A percentile compares a stretch with the other conserved stretches of the same genome.
Conservation (phyloP, 2,113 vertebrate genomes). For the Caranx ignobilis region DNA sequence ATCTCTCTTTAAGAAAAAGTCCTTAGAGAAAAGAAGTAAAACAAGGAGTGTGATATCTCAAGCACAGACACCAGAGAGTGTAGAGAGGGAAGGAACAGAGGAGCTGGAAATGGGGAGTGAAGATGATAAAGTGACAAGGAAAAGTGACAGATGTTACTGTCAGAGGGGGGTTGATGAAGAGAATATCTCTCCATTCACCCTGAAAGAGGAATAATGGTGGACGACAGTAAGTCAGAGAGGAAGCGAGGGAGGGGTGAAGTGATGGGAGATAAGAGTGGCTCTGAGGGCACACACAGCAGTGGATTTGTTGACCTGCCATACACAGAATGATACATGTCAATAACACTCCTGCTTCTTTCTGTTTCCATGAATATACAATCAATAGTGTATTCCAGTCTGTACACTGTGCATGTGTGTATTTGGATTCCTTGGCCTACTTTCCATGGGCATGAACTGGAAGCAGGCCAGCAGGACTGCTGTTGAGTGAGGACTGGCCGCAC, state of each 20-base stretch:
- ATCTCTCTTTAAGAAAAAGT: not conserved
- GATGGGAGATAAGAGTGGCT: conserved; percentile 43
- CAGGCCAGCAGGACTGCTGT: conserved; percentile 66
- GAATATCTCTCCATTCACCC: conserved; percentile 48
- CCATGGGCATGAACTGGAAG: conserved; percentile 44
- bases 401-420: conserved; percentile 28
- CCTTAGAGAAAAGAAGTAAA: not conserved
- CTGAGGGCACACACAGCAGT: conserved; percentile 51
- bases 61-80: not conserved
- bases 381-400: conserved; percentile 16
- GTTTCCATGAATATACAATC: not conserved
- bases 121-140: conserved; percentile 22
- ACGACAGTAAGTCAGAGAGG: conserved; percentile 42
- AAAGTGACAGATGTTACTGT: conserved; percentile 69
- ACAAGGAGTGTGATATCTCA: not conserved
- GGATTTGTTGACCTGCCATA: conserved; percentile 37
- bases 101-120: not conserved
- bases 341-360: conserved; percentile 1
- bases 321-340: conserved; percentile 5
- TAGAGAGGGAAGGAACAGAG: not conserved
- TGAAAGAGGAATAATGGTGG: conserved; percentile 57
- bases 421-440: conserved; percentile 67
- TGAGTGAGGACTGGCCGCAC: conserved; percentile 72
- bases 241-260: conserved; percentile 23
- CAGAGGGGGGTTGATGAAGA: conserved; percentile 36